These are phyloP conservation scores for Polypterus senegalus DNA, from an alignment of 2,113 vertebrate genomes.

Conservation along the genomic window DNA sequence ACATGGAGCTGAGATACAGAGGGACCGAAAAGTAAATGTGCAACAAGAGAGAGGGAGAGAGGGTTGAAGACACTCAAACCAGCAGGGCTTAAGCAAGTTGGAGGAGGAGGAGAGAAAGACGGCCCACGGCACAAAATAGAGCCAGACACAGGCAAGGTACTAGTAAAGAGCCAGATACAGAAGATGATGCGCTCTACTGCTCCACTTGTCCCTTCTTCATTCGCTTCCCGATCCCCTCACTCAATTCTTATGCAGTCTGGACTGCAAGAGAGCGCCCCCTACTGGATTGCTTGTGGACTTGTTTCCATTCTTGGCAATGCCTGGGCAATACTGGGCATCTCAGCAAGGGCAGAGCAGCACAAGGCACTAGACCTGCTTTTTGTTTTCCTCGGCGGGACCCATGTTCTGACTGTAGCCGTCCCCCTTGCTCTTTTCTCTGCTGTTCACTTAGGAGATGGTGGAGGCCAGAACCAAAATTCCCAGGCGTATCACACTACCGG, in stretches of 20 bases:
- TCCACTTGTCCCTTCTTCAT: no score
- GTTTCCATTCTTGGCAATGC: slow-evolving; percentile 60
- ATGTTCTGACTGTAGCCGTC: slow-evolving; percentile 62
- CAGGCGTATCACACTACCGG: slow-evolving; percentile 56
- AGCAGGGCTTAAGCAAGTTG: neutral
- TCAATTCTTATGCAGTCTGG: neutral
- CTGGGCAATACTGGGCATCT: slow-evolving; percentile 68
- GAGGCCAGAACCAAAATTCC: slow-evolving; percentile 19
- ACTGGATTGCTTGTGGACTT: slow-evolving; percentile 65
- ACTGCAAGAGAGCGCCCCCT: slow-evolving; percentile 30
- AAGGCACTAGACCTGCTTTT: slow-evolving; percentile 61
- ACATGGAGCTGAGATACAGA: neutral
- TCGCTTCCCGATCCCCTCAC: no score
- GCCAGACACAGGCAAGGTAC: no score
- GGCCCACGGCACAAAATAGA: no score
- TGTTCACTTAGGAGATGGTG: neutral
- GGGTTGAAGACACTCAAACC: neutral
- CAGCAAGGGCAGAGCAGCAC: slow-evolving; percentile 63
- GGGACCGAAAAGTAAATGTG: neutral
- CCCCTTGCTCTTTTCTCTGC: slow-evolving; percentile 60
- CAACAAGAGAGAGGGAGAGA: neutral
- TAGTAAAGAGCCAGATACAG: no score
- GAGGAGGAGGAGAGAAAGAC: no score
- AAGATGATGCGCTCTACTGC: no score
- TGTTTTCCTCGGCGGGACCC: slow-evolving; percentile 58